Base-by-base conservation (phyloP, 1,140 invertebrate species). In the Atta colombica region DNA sequence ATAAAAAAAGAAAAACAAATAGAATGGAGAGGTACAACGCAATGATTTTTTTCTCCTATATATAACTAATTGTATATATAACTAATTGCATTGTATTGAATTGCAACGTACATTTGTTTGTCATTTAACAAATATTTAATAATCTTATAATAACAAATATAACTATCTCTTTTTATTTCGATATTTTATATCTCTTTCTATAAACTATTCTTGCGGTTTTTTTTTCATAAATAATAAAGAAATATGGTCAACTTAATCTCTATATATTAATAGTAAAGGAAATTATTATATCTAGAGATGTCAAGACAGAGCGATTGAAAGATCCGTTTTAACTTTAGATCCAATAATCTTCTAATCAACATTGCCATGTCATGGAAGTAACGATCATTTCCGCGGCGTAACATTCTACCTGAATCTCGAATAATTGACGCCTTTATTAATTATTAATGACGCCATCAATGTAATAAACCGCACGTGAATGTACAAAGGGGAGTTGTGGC, bases 361-460 rank as follows among this genome's bases (percentile, higher is more conserved):
- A 55, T 61, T 21, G 21, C 28, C 35, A 35, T 39, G 18, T 78
- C 58, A 86, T 31, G 14, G 51, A 88, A 88, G 65, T 88, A 80
- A 28, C 18, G 18, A 77, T 68, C 53, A 31, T 58, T 66, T n/a
- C 45, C n/a, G 0, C n/a, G 28, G 49, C 31, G 4, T n/a, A 7
- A 55, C 39, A 45, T 45, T 69, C 60, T 25, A 51, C 0, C 25
- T 1, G n/a, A 53, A 18, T 53, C 28, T 80, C 28, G 58, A 63
- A 51, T 91, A 91, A 90, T 91, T 90, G 78, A 89, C 81, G 60
- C n/a, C 49, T 63, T 88, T 63, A 35, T 77, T 77, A 81, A 90
- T 90, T 88, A 86, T 90, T 89, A 86, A 89, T 87, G 68, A 60
- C 25, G 10, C 31, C 28, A 77, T 69, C 55, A 28, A 18, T 31